Evolutionary conservation across 2,888 invertebrate genomes (phyloP).

Genomic region (Charanyca ferruginea): DNA sequence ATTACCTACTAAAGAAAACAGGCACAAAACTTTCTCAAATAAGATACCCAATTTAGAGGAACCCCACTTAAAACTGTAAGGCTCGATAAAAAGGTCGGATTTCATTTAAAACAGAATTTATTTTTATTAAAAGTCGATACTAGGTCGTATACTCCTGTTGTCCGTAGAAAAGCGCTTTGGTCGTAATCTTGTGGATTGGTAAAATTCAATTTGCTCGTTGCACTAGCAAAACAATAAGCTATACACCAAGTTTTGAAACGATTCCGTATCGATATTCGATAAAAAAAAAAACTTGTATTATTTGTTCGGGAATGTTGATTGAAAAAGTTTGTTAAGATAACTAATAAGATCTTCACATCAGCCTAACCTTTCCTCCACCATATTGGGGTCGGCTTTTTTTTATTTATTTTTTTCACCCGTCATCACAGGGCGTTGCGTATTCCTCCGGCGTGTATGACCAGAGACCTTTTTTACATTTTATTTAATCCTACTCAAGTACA

Average conservation of each 20-base stretch:
- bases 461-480: too few species aligned
- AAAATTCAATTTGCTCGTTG: slow-evolving; percentile 74
- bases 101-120: slow-evolving; percentile 65
- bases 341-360: too few species aligned
- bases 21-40: slow-evolving; percentile 57
- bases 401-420: too few species aligned
- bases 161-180: slow-evolving; percentile 58
- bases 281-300: slow-evolving; percentile 60
- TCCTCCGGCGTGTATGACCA: too few species aligned
- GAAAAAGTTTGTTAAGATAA: slow-evolving; percentile 48
- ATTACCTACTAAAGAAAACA: slow-evolving; percentile 48
- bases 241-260: slow-evolving; percentile 67
- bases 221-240: slow-evolving; percentile 74
- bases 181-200: slow-evolving; percentile 74
- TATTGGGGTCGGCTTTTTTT: too few species aligned
- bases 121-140: slow-evolving; percentile 65
- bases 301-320: slow-evolving; percentile 48
- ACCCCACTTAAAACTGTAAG: slow-evolving; percentile 62
- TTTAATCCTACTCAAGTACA: too few species aligned
- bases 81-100: slow-evolving; percentile 62
- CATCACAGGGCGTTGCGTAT: too few species aligned
- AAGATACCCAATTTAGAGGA: slow-evolving; percentile 63
- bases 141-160: slow-evolving; percentile 37
- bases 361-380: too few species aligned
- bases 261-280: slow-evolving; percentile 65